These are phyloP conservation scores for Panurus biarmicus DNA, from an alignment of 2,113 vertebrate species.

Conservation along the genomic window DNA sequence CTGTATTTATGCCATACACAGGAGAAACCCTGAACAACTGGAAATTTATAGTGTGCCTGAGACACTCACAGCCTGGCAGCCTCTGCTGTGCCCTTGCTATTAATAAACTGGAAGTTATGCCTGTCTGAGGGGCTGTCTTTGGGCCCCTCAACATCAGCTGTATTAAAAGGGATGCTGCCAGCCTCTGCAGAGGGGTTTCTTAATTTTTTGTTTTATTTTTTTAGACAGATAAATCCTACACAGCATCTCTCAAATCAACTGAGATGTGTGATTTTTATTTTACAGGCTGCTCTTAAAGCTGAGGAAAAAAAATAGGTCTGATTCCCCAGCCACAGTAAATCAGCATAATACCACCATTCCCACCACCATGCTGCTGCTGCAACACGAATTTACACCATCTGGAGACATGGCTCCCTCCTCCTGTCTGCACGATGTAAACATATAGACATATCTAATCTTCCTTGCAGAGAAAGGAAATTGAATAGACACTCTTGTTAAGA, in stretches of 20 bases:
- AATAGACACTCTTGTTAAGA: not conserved
- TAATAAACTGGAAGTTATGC: conserved; percentile 6
- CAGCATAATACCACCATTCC: not conserved
- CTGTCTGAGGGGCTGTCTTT: not conserved
- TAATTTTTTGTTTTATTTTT: not conserved
- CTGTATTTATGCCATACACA: not conserved
- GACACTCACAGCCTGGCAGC: not conserved
- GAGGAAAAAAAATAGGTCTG: not conserved
- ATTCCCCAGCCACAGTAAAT: not conserved
- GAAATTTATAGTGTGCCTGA: conserved; percentile 3
- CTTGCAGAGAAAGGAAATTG: not conserved
- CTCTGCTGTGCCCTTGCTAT: not conserved
- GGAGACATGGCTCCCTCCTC: not conserved
- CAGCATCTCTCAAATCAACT: not conserved
- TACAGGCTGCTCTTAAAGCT: not conserved
- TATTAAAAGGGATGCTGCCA: not conserved
- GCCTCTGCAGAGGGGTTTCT: not conserved
- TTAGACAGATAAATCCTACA: not conserved
- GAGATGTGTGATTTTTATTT: not conserved
- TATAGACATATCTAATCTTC: not conserved
- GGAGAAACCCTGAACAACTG: not conserved
- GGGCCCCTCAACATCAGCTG: not conserved
- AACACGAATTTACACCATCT: not conserved
- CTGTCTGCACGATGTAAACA: rapidly evolving
- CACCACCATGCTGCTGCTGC: not conserved